Evolutionary conservation across 2,888 invertebrate species (phyloP).

Genomic region (Sinopyrophorus schimmeli): DNA sequence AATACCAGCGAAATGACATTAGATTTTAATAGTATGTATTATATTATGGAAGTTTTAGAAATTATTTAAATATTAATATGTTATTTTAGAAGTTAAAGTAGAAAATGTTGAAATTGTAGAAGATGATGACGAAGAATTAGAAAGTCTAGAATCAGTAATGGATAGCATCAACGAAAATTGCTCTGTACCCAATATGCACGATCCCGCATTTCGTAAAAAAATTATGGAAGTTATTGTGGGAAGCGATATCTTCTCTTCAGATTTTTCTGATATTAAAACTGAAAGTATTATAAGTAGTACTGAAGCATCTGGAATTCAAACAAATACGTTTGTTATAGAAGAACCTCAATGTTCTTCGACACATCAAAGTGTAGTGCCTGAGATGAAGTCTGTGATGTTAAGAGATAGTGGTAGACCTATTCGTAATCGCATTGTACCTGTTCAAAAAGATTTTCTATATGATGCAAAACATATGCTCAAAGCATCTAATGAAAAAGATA

Average conservation of each 20-base stretch:
- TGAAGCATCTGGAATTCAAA: background rate
- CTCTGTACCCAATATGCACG: constrained; percentile 17
- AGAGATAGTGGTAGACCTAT: constrained; percentile 57
- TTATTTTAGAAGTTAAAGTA: no score
- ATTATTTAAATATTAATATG: no score
- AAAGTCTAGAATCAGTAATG: no score
- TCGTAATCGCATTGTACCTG: constrained; percentile 58
- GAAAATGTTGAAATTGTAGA: no score
- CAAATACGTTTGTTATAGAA: no score
- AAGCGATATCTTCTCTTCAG: background rate
- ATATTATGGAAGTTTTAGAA: no score
- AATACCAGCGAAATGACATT: no score
- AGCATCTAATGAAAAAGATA: constrained; percentile 17
- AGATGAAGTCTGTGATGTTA: constrained; percentile 2
- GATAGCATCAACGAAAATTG: no score
- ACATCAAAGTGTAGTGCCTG: background rate
- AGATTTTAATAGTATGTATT: no score
- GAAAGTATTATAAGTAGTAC: background rate
- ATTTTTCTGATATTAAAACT: background rate
- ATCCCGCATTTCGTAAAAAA: constrained; percentile 48
- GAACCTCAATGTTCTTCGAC: no score
- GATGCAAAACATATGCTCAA: constrained; percentile 60
- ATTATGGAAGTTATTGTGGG: constrained; percentile 55
- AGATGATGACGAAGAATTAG: background rate
- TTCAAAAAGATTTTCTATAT: constrained; percentile 69